Conservation (phyloP, 2,888 invertebrate species). For the Chromoteleia sp. region DNA sequence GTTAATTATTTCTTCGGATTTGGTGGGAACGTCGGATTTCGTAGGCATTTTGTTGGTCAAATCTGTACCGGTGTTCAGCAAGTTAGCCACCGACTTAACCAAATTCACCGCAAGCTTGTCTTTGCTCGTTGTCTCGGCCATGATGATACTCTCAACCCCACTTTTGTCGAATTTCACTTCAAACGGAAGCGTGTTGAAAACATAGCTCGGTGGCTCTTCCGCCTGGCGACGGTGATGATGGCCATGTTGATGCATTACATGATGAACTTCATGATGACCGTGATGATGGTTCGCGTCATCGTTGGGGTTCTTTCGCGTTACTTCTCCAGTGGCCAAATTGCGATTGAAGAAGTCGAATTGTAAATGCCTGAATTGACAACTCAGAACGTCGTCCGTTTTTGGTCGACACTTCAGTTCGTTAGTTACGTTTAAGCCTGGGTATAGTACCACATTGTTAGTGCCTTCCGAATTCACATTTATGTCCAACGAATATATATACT, state of each 20-base stretch:
- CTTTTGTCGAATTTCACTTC: conserved; percentile 4
- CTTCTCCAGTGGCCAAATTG: not conserved
- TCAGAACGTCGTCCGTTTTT: conserved; percentile 1
- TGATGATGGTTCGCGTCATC: no score
- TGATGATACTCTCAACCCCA: conserved; percentile 1
- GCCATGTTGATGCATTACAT: not conserved
- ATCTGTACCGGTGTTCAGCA: conserved; percentile 17
- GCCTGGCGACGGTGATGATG: no score
- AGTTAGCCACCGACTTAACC: conserved; percentile 20
- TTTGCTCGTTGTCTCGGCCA: not conserved
- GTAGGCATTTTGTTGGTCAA: not conserved
- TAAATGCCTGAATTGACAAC: conserved; percentile 10
- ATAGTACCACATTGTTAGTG: not conserved
- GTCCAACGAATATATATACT: not conserved
- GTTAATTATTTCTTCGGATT: conserved; percentile 9
- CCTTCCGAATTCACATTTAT: not conserved
- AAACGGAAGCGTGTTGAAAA: not conserved
- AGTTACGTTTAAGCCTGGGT: conserved; percentile 12
- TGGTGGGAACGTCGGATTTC: not conserved
- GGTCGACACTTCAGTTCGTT: conserved; percentile 23
- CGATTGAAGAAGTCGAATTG: conserved; percentile 6
- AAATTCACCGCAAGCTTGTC: not conserved
- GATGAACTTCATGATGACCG: not conserved
- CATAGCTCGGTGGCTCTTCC: no score
- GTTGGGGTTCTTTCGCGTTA: not conserved